Base-by-base conservation (phyloP, 2,113 vertebrate genomes). In the Poeciliopsis prolifica region DNA sequence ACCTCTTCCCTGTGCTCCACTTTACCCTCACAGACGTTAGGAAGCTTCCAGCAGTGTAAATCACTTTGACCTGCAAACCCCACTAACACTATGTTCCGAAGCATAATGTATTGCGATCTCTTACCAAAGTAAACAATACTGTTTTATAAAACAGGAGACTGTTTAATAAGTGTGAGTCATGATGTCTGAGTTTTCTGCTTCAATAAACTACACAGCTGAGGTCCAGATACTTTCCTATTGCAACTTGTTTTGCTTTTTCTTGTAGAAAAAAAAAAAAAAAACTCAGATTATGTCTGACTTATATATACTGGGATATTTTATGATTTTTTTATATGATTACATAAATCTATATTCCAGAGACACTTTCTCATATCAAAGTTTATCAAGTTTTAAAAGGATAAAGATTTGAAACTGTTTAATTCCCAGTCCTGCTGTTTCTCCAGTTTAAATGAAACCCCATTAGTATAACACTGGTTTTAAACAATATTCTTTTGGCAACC, bases 41-140 rank as follows among this genome's bases (percentile, higher is more conserved):
- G 78, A 87, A 87, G 70, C 82, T 79, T 88, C 79, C 72, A 68
- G 90, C 83, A 78, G 88, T 83, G 88, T 94, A 94, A 94, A 95
- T 95, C 92, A 94, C 86, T 65, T 76, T 86, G 79, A 85, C 83
- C 88, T 79, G 83, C 72, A 84, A 86, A 22, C 58, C 40, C 33
- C 44, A 80, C 68, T 74, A 86, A 88, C 74, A 87, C 89, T 89
- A 85, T 84, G 75, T 80, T 91, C 87, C 77, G 86, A 87, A 85
- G 85, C 74, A 71, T 83, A 84, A 92, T 68, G 62, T 89, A 93
- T 90, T 88, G 74, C 81, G 63, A 65, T 87, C 87, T 86, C 80
- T 75, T 73, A 89, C 75, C 80, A 81, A 88, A 78, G 85, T 77
- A 85, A 86, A 81, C 70, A 75, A 87, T 88, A 87, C 80, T 73